A percentile compares a stretch with the other conserved stretches of the same genome.
These are phyloP conservation scores for Xiphias gladius DNA, from an alignment of 2,113 vertebrate genomes.

Conservation along the genomic window DNA sequence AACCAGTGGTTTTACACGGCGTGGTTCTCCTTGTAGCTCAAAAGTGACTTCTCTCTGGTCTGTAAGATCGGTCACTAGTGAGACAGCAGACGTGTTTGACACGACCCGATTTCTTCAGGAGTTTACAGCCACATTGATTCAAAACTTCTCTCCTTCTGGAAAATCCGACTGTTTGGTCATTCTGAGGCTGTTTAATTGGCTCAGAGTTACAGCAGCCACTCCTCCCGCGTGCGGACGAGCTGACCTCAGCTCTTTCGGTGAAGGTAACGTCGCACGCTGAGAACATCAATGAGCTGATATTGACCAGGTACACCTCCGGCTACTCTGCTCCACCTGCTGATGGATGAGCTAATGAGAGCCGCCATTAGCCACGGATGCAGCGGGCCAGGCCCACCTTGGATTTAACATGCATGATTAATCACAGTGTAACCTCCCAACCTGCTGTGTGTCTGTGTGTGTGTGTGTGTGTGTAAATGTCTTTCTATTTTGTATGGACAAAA, in stretches of 20 bases:
- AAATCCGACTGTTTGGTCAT: background rate
- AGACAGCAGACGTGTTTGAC: too few species aligned
- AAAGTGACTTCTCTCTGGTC: too few species aligned
- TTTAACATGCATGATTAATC: slow-evolving; percentile 63
- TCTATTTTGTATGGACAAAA: too few species aligned
- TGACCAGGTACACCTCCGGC: slow-evolving; percentile 58
- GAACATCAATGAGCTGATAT: slow-evolving; percentile 43
- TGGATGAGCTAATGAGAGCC: slow-evolving; percentile 67
- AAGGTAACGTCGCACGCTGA: background rate
- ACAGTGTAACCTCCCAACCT: slow-evolving; percentile 45
- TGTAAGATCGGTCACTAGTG: too few species aligned
- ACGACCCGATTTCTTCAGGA: slow-evolving; percentile 19
- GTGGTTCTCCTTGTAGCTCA: too few species aligned
- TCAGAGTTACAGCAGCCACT: slow-evolving; percentile 44
- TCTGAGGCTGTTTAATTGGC: slow-evolving; percentile 18
- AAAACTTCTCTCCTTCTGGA: background rate
- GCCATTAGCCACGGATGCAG: slow-evolving; percentile 58
- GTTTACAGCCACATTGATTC: background rate
- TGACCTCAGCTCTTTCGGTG: slow-evolving; percentile 40
- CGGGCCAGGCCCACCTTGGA: slow-evolving; percentile 52
- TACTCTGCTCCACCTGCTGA: slow-evolving; percentile 62
- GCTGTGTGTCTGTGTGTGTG: slow-evolving; percentile 12
- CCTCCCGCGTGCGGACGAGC: background rate
- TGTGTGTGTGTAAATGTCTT: slow-evolving; percentile 6
- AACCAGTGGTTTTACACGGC: too few species aligned